Conservation (phyloP, 2,888 invertebrate genomes). For the Xanthia icteritia region DNA sequence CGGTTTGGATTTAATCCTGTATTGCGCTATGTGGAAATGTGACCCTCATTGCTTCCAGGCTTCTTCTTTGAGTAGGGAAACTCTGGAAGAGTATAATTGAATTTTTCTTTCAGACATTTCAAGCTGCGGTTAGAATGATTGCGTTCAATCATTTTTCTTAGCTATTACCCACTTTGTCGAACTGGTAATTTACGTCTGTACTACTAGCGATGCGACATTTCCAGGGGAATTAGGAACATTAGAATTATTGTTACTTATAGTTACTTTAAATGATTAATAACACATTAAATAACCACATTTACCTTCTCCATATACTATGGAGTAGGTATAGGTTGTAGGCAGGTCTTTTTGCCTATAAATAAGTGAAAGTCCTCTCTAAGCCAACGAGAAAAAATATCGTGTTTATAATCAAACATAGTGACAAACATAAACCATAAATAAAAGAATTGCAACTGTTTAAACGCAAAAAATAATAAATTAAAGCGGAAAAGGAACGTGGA, state of each 20-base stretch:
- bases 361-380: too few relatives aligned
- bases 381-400: neutral
- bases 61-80: neutral
- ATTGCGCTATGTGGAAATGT: neutral
- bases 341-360: neutral
- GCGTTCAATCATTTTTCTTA: neutral
- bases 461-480: slow-evolving; percentile 42
- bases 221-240: neutral
- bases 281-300: too few relatives aligned
- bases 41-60: neutral
- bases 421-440: neutral
- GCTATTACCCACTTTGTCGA: neutral
- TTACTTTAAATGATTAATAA: too few relatives aligned
- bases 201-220: neutral
- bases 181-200: neutral
- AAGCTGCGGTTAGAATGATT: neutral
- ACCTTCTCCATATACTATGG: too few relatives aligned
- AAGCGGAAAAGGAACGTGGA: slow-evolving; percentile 37
- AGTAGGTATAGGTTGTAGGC: too few relatives aligned
- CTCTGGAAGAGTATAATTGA: neutral
- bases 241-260: neutral
- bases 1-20: slow-evolving; percentile 2
- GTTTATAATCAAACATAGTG: neutral
- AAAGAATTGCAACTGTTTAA: slow-evolving; percentile 42
- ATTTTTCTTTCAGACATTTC: neutral